phyloP scores from a whole-genome alignment of 1,140 invertebrate species.

The Asbolus verrucosus region DNA sequence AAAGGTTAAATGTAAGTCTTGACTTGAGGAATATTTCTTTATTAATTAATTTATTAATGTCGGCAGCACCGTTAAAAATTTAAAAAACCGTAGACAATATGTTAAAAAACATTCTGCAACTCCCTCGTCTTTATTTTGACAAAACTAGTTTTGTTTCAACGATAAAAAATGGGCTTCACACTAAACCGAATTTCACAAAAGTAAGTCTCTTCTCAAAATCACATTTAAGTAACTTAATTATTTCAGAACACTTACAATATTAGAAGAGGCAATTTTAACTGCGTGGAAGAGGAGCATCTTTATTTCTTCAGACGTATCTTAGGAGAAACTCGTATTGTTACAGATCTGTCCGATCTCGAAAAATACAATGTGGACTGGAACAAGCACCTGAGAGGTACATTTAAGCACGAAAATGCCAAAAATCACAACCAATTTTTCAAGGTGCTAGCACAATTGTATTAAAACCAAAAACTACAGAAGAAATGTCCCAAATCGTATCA shows the following conservation, averaged over 20 bases:
- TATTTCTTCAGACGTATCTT: slow-evolving; percentile 81
- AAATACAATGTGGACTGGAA: slow-evolving; percentile 94
- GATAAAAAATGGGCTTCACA: neutral
- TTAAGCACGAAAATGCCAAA: too few relatives aligned
- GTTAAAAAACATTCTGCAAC: too few relatives aligned
- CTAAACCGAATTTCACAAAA: slow-evolving; percentile 58
- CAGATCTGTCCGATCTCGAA: slow-evolving; percentile 81
- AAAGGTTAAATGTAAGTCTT: neutral
- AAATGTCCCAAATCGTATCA: slow-evolving; percentile 87
- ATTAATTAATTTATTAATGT: too few relatives aligned
- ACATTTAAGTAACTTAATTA: slow-evolving; percentile 26
- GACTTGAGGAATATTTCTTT: neutral
- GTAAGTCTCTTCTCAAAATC: too few relatives aligned
- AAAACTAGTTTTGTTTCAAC: neutral
- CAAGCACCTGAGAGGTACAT: slow-evolving; percentile 86
- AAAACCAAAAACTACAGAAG: slow-evolving; percentile 86
- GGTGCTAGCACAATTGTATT: slow-evolving; percentile 79
- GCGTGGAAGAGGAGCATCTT: slow-evolving; percentile 71
- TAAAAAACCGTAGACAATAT: too few relatives aligned
- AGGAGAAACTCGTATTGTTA: slow-evolving; percentile 77
- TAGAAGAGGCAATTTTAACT: slow-evolving; percentile 66
- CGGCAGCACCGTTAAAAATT: too few relatives aligned
- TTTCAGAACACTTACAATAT: slow-evolving; percentile 66
- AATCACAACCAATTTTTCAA: slow-evolving; percentile 65
- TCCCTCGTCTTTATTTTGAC: too few relatives aligned